Percentiles rank a stretch among this genome's conserved stretches.
Evolutionary conservation across 2,797 vertebrate species (phyloP).

Genomic region (Micromesistius poutassou): DNA sequence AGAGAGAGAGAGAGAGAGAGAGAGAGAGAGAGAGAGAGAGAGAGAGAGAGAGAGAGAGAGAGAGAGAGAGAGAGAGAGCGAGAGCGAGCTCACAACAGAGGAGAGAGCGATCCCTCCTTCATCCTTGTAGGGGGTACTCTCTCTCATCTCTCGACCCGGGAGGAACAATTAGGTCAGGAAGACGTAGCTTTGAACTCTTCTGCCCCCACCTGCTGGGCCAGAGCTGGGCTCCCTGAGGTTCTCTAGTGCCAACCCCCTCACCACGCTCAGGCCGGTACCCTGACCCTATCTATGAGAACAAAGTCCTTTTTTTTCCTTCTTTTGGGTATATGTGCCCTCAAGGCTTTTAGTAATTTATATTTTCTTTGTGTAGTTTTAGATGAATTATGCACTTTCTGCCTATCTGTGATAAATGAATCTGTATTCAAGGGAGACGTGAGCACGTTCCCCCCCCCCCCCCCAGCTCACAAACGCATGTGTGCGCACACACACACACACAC

Average conservation of each 20-base stretch:
- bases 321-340: background rate
- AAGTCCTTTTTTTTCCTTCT: background rate
- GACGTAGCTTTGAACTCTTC: too few species aligned
- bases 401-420: background rate
- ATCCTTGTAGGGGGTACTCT: too few species aligned
- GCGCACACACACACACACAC: too few species aligned
- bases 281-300: background rate
- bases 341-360: background rate
- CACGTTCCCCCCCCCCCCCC: background rate
- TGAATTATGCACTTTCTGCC: background rate
- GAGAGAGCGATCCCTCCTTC: too few species aligned
- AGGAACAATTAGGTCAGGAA: too few species aligned
- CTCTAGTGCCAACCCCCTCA: constrained; percentile 24
- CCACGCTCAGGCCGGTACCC: constrained; percentile 23
- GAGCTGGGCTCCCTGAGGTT: background rate
- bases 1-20: too few species aligned
- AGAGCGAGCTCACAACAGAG: too few species aligned
- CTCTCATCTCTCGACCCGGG: too few species aligned
- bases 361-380: background rate
- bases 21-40: too few species aligned
- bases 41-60: too few species aligned
- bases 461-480: background rate
- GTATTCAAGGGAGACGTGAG: background rate
- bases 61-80: too few species aligned
- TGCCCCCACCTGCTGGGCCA: background rate